These are phyloP conservation scores for Xanthia icteritia DNA, from an alignment of 2,888 invertebrate genomes.

Conservation along the genomic window DNA sequence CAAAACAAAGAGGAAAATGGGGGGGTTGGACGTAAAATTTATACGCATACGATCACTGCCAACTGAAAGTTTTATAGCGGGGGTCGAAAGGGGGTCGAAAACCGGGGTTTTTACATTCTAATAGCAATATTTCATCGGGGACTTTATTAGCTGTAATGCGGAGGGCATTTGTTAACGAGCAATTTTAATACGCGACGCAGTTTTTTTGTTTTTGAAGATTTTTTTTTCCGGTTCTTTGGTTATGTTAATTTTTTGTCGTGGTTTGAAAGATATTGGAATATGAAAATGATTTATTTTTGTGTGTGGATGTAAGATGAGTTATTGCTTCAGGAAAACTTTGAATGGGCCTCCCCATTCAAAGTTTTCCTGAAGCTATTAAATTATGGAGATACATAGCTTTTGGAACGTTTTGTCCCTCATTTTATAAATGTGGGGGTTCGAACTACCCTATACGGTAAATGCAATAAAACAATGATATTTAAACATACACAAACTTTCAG, in stretches of 20 bases:
- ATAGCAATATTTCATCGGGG: slow-evolving; percentile 84
- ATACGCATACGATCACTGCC: slow-evolving; percentile 76
- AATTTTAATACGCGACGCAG: slow-evolving; percentile 72
- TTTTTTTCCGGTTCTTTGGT: slow-evolving; percentile 60
- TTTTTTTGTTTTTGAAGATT: slow-evolving; percentile 61
- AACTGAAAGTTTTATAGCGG: slow-evolving; percentile 84
- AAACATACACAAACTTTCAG: too few relatives aligned
- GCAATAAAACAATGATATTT: not conserved
- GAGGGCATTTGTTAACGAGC: slow-evolving; percentile 81
- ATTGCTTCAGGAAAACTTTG: slow-evolving; percentile 29
- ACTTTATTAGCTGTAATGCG: slow-evolving; percentile 85
- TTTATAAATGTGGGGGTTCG: not conserved
- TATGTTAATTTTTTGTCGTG: slow-evolving; percentile 46
- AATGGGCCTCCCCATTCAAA: too few relatives aligned
- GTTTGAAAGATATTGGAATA: slow-evolving; percentile 29
- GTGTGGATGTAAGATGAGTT: slow-evolving; percentile 38
- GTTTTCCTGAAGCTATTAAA: slow-evolving; percentile 27
- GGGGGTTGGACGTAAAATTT: slow-evolving; percentile 80
- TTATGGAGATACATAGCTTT: slow-evolving; percentile 9
- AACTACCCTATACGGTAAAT: not conserved
- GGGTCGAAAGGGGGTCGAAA: slow-evolving; percentile 70
- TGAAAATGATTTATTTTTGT: slow-evolving; percentile 51
- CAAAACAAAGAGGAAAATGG: slow-evolving; percentile 74
- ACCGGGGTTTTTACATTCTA: slow-evolving; percentile 80
- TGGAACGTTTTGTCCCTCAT: not conserved